These are phyloP conservation scores for Halichondria panicea DNA, from an alignment of 37 sponge, comb jelly and placozoan genomes.

Conservation along the genomic window DNA sequence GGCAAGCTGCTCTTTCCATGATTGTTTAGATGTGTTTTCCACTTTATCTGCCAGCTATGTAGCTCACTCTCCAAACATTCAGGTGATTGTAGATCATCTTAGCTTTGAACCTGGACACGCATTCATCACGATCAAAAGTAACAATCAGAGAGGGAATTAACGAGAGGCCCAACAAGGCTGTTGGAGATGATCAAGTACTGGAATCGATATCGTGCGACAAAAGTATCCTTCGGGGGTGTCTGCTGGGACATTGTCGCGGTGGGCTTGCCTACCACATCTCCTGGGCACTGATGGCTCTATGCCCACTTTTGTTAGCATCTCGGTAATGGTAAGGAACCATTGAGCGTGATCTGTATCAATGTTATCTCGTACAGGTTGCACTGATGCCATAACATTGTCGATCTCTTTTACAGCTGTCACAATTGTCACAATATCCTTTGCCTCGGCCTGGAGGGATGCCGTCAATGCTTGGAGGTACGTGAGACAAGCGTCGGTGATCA, in stretches of 20 bases:
- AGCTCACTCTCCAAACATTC: not conserved
- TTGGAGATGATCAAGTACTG: slow-evolving; percentile 38
- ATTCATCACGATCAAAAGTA: too few species aligned
- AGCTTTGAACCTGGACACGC: too few species aligned
- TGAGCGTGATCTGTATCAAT: slow-evolving; percentile 33
- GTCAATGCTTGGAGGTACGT: slow-evolving; percentile 46
- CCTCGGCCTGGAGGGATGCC: slow-evolving; percentile 18
- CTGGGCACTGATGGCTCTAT: slow-evolving; percentile 49
- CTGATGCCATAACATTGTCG: slow-evolving; percentile 18
- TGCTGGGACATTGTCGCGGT: slow-evolving; percentile 32
- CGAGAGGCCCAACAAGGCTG: too few species aligned
- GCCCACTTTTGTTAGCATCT: slow-evolving; percentile 24
- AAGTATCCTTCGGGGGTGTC: slow-evolving; percentile 40
- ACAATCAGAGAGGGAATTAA: too few species aligned
- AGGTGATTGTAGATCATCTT: not conserved
- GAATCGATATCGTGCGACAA: slow-evolving; percentile 18
- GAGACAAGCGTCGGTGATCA: slow-evolving; percentile 36
- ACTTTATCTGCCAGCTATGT: not conserved
- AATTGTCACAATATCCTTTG: slow-evolving; percentile 33
- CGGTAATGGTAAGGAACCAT: slow-evolving; percentile 30
- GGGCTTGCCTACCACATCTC: slow-evolving; percentile 44
- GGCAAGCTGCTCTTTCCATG: slow-evolving; percentile 1
- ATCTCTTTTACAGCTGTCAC: slow-evolving; percentile 42
- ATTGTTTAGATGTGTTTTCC: too few species aligned
- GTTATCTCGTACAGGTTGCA: slow-evolving; percentile 32